These are phyloP conservation scores for Pseudoips prasinana DNA, from an alignment of 2,888 invertebrate species.

Conservation along the genomic window DNA sequence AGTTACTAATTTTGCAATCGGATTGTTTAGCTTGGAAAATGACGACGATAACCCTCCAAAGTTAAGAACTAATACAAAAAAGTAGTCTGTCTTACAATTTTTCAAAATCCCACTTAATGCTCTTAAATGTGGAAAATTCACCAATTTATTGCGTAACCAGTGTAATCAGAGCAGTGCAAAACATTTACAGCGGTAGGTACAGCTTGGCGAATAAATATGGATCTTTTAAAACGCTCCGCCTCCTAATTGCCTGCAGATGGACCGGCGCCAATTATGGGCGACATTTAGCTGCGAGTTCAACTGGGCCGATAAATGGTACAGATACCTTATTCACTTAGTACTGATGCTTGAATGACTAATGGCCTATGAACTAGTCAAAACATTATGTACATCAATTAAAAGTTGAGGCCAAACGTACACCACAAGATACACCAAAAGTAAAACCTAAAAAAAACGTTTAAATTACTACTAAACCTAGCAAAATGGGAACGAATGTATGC, in stretches of 20 bases:
- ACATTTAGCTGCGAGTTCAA: slow-evolving; percentile 58
- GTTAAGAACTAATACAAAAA: too few relatives aligned
- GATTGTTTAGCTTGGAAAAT: too few relatives aligned
- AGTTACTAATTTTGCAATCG: too few relatives aligned
- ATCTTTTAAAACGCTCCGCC: slow-evolving; percentile 70
- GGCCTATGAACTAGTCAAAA: slow-evolving; percentile 33
- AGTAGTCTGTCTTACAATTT: too few relatives aligned
- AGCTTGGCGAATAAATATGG: slow-evolving; percentile 66
- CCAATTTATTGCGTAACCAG: slow-evolving; percentile 46
- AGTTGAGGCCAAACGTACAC: too few relatives aligned
- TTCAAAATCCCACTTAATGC: too few relatives aligned
- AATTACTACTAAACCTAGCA: too few relatives aligned
- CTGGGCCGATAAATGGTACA: slow-evolving; percentile 60
- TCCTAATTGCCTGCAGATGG: slow-evolving; percentile 79
- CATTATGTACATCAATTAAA: too few relatives aligned
- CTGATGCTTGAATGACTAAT: slow-evolving; percentile 45
- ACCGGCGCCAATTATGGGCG: slow-evolving; percentile 70
- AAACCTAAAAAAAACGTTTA: too few relatives aligned
- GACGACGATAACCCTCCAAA: too few relatives aligned
- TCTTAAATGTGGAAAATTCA: slow-evolving; percentile 15
- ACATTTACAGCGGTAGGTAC: slow-evolving; percentile 45
- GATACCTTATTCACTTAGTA: slow-evolving; percentile 48
- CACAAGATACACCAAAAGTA: too few relatives aligned
- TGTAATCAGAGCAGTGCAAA: slow-evolving; percentile 44
- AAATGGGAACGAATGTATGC: too few relatives aligned